These are phyloP conservation scores for Drosophila eohydei DNA, from an alignment of 2,888 invertebrate genomes.

Conservation along the genomic window DNA sequence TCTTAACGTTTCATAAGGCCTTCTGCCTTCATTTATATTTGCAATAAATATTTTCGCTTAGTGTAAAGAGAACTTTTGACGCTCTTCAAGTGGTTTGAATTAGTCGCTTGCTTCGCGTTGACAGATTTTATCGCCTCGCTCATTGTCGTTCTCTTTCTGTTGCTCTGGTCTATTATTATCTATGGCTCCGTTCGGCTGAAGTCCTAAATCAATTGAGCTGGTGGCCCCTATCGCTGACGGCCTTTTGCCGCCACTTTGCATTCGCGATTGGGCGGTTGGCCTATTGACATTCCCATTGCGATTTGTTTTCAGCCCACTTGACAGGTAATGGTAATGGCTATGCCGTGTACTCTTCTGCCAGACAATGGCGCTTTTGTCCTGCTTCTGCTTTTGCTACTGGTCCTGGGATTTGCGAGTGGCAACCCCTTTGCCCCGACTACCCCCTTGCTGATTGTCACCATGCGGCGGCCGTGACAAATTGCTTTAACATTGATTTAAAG, in stretches of 20 bases:
- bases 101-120: conserved; percentile 40
- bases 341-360: conserved; percentile 24
- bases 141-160: background rate
- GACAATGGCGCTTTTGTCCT: conserved; percentile 63
- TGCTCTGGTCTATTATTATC: conserved; percentile 38
- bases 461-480: conserved; percentile 74
- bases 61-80: conserved; percentile 24
- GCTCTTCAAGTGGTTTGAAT: conserved; percentile 40
- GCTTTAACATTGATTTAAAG: conserved; percentile 79
- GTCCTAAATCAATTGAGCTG: conserved; percentile 65
- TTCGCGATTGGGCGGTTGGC: conserved; percentile 72
- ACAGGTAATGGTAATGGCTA: conserved; percentile 66
- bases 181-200: conserved; percentile 36
- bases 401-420: conserved; percentile 30
- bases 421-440: conserved; percentile 41
- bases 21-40: background rate
- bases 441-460: conserved; percentile 62
- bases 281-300: conserved; percentile 77
- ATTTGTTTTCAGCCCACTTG: conserved; percentile 77
- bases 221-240: conserved; percentile 55
- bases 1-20: background rate
- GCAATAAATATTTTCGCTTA: conserved; percentile 1
- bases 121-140: conserved; percentile 49
- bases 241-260: conserved; percentile 76
- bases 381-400: conserved; percentile 16